Percentiles rank a stretch among this genome's conserved stretches.
These are phyloP conservation scores for Aptenodytes forsteri DNA, from an alignment of 2,113 vertebrate genomes.

Conservation along the genomic window DNA sequence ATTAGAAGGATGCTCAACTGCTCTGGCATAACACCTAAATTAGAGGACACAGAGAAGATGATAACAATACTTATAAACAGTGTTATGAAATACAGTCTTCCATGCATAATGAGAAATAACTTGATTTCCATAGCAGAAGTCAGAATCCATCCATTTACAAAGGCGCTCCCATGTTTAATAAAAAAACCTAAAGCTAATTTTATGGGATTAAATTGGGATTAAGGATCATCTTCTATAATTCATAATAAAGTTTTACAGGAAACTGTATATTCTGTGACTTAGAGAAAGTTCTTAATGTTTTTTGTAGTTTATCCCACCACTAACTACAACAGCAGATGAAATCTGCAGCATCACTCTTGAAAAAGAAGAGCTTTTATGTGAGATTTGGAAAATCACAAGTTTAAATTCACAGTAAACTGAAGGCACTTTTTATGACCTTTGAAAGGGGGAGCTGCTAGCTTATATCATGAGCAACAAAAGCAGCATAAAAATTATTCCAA, in stretches of 20 bases:
- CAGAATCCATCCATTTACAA: neutral
- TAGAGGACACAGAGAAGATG: neutral
- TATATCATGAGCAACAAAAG: neutral
- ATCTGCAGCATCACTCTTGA: neutral
- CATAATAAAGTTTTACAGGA: neutral
- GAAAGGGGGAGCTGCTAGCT: neutral
- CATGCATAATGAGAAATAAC: neutral
- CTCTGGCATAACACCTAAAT: neutral
- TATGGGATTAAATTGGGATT: neutral
- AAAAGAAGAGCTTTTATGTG: neutral
- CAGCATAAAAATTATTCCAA: neutral
- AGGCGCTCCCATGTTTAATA: neutral
- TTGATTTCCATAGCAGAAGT: neutral
- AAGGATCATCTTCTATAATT: neutral
- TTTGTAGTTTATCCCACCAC: neutral
- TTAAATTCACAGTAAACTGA: neutral
- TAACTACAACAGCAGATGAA: neutral
- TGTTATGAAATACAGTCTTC: neutral
- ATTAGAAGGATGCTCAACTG: neutral
- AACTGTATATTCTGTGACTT: neutral
- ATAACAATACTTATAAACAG: neutral
- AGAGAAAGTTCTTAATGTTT: neutral
- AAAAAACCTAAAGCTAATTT: neutral
- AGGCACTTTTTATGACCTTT: neutral
- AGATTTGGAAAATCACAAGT: neutral